phyloP scores from a whole-genome alignment of 2,113 vertebrate species.

The Edolisoma coerulescens region DNA sequence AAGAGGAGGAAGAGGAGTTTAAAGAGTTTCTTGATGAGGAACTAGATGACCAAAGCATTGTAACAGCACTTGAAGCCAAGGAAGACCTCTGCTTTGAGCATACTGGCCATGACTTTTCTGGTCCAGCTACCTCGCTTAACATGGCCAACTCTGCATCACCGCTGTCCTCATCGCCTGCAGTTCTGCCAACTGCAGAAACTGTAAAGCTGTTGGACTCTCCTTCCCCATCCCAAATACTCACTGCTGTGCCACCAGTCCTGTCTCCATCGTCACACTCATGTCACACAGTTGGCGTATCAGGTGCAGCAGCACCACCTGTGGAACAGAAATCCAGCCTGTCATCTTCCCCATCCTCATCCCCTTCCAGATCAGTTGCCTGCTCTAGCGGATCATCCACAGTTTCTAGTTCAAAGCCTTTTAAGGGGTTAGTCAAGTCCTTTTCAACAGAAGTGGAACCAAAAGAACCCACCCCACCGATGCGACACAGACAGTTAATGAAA shows the following conservation, averaged over 20 bases:
- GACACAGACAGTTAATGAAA: constrained; percentile 95
- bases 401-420: constrained; percentile 85
- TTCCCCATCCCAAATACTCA: constrained; percentile 61
- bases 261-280: constrained; percentile 69
- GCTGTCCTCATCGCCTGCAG: constrained; percentile 34
- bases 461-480: constrained; percentile 73
- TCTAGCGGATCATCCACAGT: constrained; percentile 66
- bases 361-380: constrained; percentile 77
- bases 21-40: constrained; percentile 65
- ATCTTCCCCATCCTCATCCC: constrained; percentile 79
- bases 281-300: constrained; percentile 62
- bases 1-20: constrained; percentile 94
- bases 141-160: constrained; percentile 63
- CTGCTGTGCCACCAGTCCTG: constrained; percentile 69
- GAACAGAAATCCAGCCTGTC: constrained; percentile 75
- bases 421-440: constrained; percentile 91
- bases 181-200: constrained; percentile 60
- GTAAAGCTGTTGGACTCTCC: constrained; percentile 64
- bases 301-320: constrained; percentile 63
- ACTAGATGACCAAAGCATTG: constrained; percentile 80
- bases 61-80: constrained; percentile 87
- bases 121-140: constrained; percentile 59
- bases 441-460: constrained; percentile 92
- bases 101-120: constrained; percentile 55
- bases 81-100: constrained; percentile 85